Percentiles rank a stretch among this genome's conserved stretches.
Conservation (phyloP, 2,888 invertebrate species). For the Phortica magna region DNA sequence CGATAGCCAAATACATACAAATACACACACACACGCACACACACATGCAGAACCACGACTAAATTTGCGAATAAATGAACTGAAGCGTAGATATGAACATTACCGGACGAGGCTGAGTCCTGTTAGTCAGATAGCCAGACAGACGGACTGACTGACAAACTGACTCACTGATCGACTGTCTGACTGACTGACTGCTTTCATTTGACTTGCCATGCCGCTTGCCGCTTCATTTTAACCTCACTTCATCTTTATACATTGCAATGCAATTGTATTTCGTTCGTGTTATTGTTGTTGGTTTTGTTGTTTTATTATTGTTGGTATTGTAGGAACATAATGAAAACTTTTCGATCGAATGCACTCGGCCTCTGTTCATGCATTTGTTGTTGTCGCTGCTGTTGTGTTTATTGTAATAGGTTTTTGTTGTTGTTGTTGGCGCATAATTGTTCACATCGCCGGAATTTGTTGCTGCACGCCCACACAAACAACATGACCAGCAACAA, state of each 20-base stretch:
- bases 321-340: constrained; percentile 63
- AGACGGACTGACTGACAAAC: neutral
- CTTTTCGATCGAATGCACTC: constrained; percentile 69
- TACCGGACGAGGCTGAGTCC: constrained; percentile 10
- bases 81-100: constrained; percentile 58
- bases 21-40: constrained; percentile 37
- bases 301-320: constrained; percentile 25
- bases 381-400: constrained; percentile 40
- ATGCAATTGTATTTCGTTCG: constrained; percentile 17
- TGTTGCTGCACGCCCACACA: constrained; percentile 40
- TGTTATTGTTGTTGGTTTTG: constrained; percentile 3
- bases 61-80: constrained; percentile 62
- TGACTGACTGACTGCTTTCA: constrained; percentile 10
- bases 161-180: constrained; percentile 3
- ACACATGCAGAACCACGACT: constrained; percentile 22
- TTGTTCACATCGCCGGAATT: constrained; percentile 62
- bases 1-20: constrained; percentile 36
- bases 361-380: constrained; percentile 42
- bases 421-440: constrained; percentile 55
- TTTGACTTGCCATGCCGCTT: neutral
- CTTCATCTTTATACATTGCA: neutral
- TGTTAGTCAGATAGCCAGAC: neutral
- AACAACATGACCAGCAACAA: constrained; percentile 36
- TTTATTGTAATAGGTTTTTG: constrained; percentile 42
- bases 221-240: neutral